phyloP scores from a whole-genome alignment of 2,888 invertebrate genomes.

The Campoplex nolae region DNA sequence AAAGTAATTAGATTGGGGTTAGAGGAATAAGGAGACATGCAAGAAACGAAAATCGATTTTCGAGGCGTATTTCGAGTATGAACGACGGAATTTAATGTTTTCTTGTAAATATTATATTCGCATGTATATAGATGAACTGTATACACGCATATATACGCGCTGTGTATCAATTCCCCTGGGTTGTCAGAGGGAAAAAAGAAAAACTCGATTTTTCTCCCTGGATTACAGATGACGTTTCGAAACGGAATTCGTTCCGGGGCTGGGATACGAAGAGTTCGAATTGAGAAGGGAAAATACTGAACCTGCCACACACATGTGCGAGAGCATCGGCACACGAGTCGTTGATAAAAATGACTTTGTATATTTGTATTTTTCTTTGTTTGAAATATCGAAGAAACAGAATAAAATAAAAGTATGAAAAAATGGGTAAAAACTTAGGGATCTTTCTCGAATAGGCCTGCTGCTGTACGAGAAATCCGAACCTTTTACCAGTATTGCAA shows the following conservation, averaged over 20 bases:
- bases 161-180: conserved; percentile 8
- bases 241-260: not conserved
- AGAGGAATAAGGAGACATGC: not conserved
- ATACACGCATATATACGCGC: not conserved
- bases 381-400: conserved; percentile 5
- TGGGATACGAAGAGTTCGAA: not conserved
- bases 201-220: conserved; percentile 8
- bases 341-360: not conserved
- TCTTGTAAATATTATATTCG: conserved; percentile 4
- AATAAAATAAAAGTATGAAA: not conserved
- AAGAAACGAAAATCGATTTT: conserved; percentile 6
- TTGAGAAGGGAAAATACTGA: not conserved
- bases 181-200: not conserved
- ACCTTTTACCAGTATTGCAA: not conserved
- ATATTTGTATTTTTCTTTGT: conserved; percentile 2
- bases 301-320: not conserved
- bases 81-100: not conserved
- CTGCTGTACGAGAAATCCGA: not conserved
- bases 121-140: not conserved
- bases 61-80: not conserved
- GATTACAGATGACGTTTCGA: not conserved
- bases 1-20: not conserved
- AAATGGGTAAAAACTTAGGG: not conserved
- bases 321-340: not conserved
- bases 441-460: not conserved